Percentiles rank a stretch among this genome's conserved stretches.
Conservation (phyloP, 2,113 vertebrate species). For the Protobothrops flavoviridis region DNA sequence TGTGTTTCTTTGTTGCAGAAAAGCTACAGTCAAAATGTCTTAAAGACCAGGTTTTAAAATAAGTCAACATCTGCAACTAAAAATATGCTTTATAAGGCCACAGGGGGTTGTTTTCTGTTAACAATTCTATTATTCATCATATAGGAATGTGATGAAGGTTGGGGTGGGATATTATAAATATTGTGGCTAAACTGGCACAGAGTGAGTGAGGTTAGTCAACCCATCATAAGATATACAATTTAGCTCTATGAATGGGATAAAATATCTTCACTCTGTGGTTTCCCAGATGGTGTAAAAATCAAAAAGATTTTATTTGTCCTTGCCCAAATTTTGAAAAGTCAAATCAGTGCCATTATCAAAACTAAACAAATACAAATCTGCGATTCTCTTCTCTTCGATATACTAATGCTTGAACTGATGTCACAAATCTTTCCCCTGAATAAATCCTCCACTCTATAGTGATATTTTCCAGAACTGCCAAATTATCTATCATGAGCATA, state of each 20-base stretch:
- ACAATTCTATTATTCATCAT: neutral
- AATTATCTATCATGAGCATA: constrained; percentile 20
- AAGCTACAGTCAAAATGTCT: neutral
- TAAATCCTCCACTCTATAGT: constrained; percentile 37
- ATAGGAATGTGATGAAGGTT: neutral
- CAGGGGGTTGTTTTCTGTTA: neutral
- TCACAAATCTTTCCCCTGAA: neutral
- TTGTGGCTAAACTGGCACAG: neutral
- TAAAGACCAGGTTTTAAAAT: neutral
- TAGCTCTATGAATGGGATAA: neutral
- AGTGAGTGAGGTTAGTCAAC: neutral
- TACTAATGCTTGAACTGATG: neutral
- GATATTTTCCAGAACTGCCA: constrained; percentile 26
- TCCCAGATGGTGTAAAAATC: neutral
- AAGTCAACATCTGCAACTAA: neutral
- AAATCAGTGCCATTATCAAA: neutral
- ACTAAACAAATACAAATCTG: neutral
- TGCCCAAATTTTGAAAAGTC: neutral
- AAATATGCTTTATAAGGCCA: neutral
- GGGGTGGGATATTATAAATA: neutral
- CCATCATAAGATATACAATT: neutral
- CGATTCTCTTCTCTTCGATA: neutral
- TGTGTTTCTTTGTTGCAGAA: neutral
- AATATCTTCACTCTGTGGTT: neutral
- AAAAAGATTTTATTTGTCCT: neutral